Evolutionary conservation across 2,113 vertebrate species (phyloP).

Genomic region (Pomatorhinus ruficollis): DNA sequence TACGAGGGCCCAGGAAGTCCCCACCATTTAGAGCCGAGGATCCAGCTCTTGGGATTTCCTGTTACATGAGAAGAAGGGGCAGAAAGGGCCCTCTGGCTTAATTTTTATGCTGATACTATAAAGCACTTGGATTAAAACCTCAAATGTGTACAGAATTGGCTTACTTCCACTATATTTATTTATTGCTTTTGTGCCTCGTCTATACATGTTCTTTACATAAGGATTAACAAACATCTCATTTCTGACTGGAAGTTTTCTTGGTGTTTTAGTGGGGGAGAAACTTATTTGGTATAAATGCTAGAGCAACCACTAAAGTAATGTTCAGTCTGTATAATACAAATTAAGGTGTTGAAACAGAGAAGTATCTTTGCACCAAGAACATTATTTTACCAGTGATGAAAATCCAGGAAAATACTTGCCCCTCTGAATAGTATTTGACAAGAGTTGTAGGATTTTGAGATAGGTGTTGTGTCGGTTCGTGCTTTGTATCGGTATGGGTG

Average conservation of each 20-base stretch:
- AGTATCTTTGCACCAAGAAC: not conserved
- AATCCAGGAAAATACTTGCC: not conserved
- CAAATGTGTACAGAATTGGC: not conserved
- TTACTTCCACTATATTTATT: not conserved
- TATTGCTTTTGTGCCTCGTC: not conserved
- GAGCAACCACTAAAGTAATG: not conserved
- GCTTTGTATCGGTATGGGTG: accelerated
- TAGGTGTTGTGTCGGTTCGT: accelerated
- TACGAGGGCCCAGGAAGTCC: not conserved
- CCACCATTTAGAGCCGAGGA: not conserved
- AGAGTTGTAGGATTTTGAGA: not conserved
- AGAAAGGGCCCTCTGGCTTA: not conserved
- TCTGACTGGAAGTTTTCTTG: not conserved
- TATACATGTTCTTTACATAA: not conserved
- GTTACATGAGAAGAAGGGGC: not conserved
- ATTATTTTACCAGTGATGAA: not conserved
- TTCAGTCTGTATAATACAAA: not conserved
- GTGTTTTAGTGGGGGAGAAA: not conserved
- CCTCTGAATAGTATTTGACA: not conserved
- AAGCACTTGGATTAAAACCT: not conserved
- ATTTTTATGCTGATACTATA: not conserved
- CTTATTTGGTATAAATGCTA: not conserved
- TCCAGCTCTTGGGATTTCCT: not conserved
- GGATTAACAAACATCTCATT: not conserved
- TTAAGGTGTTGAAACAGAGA: not conserved